Percentiles rank a stretch among this genome's conserved stretches.
These are phyloP conservation scores for Chionoecetes opilio DNA, from an alignment of 1,140 invertebrate genomes.

Conservation along the genomic window DNA sequence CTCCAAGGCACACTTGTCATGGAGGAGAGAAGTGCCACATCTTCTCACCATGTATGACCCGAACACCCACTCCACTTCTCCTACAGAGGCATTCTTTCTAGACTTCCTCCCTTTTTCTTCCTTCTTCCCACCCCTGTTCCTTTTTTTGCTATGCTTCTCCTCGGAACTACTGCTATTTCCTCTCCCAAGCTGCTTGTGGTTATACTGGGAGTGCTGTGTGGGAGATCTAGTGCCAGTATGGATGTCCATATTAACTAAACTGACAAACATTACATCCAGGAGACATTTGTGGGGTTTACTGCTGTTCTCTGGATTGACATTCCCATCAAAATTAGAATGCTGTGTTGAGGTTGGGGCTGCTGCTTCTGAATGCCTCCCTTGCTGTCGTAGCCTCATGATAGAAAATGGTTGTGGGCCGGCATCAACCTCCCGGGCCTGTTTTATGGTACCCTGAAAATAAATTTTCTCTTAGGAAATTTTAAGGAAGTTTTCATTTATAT, in stretches of 20 bases:
- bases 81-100: neutral
- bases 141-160: conserved; percentile 59
- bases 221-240: conserved; percentile 87
- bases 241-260: conserved; percentile 93
- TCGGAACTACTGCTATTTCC: neutral
- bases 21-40: conserved; percentile 87
- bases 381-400: conserved; percentile 8
- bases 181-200: neutral
- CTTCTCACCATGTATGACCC: conserved; percentile 85
- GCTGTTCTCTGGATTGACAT: neutral
- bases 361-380: conserved; percentile 52
- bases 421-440: neutral
- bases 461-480: no score
- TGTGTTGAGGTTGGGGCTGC: neutral
- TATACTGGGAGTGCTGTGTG: neutral
- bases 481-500: no score
- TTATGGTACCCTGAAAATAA: neutral
- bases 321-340: conserved; percentile 51
- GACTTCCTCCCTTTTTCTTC: neutral
- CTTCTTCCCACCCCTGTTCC: conserved; percentile 77
- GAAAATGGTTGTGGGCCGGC: neutral
- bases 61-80: conserved; percentile 83
- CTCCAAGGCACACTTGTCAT: conserved; percentile 91
- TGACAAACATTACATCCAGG: conserved; percentile 90
- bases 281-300: conserved; percentile 84